These are phyloP conservation scores for Caenorhabditis sulstoni DNA, from an alignment of 2,888 invertebrate species.

Conservation along the genomic window DNA sequence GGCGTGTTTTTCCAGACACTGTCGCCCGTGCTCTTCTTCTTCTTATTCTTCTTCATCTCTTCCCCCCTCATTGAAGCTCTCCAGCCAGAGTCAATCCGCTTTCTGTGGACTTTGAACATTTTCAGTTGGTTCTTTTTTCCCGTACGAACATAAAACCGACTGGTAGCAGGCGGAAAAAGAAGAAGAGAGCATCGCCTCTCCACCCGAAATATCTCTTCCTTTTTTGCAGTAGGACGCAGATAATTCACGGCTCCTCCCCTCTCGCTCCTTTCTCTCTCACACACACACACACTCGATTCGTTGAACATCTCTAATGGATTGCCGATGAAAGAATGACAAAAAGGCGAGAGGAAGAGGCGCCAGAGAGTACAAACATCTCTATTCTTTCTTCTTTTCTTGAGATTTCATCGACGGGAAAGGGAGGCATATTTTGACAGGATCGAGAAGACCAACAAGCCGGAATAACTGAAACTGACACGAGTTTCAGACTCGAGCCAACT, in stretches of 20 bases:
- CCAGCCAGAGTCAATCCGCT: background rate
- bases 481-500: constrained; percentile 7
- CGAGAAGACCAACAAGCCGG: no score
- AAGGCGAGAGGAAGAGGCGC: background rate
- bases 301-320: constrained; percentile 46
- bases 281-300: background rate
- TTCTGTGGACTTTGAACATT: constrained; percentile 32
- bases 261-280: background rate
- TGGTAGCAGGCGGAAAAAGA: background rate
- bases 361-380: constrained; percentile 28
- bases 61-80: background rate
- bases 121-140: background rate
- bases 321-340: constrained; percentile 3
- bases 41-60: background rate
- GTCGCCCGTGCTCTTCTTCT: no score
- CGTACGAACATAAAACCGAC: constrained; percentile 23
- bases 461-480: constrained; percentile 27
- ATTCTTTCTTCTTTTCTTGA: constrained; percentile 2
- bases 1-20: no score
- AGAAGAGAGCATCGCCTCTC: constrained; percentile 4
- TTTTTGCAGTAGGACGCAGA: constrained; percentile 25
- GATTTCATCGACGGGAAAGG: background rate
- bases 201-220: constrained; percentile 26
- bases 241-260: constrained; percentile 20
- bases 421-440: constrained; percentile 26